These are phyloP conservation scores for Metellina segmentata DNA, from an alignment of 2,888 invertebrate genomes.

Conservation along the genomic window DNA sequence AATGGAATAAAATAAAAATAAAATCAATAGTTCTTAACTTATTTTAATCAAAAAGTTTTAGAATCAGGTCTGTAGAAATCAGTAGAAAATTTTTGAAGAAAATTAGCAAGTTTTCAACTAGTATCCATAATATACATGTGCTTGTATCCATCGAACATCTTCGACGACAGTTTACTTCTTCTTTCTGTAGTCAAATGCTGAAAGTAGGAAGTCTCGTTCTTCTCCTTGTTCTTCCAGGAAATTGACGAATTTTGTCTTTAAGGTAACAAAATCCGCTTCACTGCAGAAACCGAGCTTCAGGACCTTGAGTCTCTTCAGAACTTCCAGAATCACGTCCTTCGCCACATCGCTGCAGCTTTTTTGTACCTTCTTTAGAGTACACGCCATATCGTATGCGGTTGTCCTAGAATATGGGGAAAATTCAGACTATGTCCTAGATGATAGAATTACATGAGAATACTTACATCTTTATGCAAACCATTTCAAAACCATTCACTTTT, in stretches of 20 bases:
- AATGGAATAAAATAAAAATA: too few species aligned
- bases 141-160: background rate
- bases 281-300: background rate
- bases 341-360: constrained; percentile 9
- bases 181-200: constrained; percentile 1
- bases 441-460: background rate
- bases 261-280: background rate
- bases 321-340: background rate
- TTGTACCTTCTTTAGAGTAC: background rate
- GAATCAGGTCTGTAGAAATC: too few species aligned
- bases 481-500: background rate
- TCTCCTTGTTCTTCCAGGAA: constrained; percentile 3
- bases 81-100: too few species aligned
- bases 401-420: background rate
- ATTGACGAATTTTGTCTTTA: background rate
- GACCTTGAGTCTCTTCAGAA: background rate
- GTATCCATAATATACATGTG: too few species aligned
- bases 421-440: background rate
- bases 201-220: background rate
- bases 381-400: background rate
- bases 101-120: too few species aligned
- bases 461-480: background rate
- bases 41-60: too few species aligned
- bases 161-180: background rate
- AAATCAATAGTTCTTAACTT: too few species aligned